Percentiles rank a stretch among this genome's conserved stretches.
Conservation (phyloP, 2,113 vertebrate species). For the Prinia subflava region DNA sequence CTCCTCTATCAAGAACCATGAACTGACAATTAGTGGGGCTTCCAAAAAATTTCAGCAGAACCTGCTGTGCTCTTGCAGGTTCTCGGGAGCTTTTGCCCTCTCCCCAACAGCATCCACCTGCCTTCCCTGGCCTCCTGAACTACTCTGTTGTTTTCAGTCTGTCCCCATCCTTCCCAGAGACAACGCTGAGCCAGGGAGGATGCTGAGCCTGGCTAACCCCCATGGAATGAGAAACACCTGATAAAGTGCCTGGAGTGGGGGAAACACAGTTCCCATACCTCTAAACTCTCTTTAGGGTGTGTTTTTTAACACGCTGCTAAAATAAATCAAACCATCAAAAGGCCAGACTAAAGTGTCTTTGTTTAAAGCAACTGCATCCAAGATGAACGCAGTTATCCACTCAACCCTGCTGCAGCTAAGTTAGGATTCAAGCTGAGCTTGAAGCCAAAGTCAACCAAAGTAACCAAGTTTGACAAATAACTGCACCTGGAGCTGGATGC, state of each 20-base stretch:
- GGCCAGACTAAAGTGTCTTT: not conserved
- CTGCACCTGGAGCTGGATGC: not conserved
- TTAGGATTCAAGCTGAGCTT: not conserved
- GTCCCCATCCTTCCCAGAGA: not conserved
- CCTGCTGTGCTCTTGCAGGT: not conserved
- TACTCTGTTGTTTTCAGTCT: not conserved
- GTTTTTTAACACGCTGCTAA: not conserved
- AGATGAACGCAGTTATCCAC: not conserved
- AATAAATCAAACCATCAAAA: not conserved
- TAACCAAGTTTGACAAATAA: conserved; percentile 5
- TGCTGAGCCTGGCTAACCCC: not conserved
- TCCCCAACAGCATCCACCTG: not conserved
- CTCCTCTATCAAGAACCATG: not conserved
- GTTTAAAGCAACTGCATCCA: not conserved
- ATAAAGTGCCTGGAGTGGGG: not conserved
- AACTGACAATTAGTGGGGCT: not conserved
- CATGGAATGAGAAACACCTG: not conserved
- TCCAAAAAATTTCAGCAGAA: not conserved
- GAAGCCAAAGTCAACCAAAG: not conserved
- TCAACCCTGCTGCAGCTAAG: not conserved
- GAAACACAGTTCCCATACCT: fast-evolving
- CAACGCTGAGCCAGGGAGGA: not conserved
- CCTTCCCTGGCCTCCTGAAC: fast-evolving
- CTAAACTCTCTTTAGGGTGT: not conserved
- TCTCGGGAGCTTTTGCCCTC: not conserved